A percentile compares a stretch with the other conserved stretches of the same genome.
These are phyloP conservation scores for Temnothorax longispinosus DNA, from an alignment of 1,140 invertebrate genomes.

Conservation along the genomic window DNA sequence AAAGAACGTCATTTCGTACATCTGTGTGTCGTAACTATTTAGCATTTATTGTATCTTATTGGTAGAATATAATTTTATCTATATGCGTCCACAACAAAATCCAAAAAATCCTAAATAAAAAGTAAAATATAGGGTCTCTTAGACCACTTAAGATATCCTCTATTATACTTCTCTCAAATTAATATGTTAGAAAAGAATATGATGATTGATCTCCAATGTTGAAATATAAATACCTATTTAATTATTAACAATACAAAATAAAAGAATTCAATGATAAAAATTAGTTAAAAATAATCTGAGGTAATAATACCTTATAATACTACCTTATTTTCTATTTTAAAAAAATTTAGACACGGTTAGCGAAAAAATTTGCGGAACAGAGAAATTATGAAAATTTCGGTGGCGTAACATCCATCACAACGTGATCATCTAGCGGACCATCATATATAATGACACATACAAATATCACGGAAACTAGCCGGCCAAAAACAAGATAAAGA, in stretches of 20 bases:
- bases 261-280: not conserved
- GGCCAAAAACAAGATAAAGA: slow-evolving; percentile 23
- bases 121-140: not conserved
- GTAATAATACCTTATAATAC: not conserved
- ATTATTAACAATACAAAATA: not conserved
- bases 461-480: slow-evolving; percentile 25
- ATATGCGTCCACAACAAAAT: not conserved
- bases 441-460: not conserved
- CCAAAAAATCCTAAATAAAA: not conserved
- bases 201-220: not conserved
- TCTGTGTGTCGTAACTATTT: not conserved
- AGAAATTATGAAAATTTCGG: not conserved
- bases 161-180: not conserved
- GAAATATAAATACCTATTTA: not conserved
- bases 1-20: slow-evolving; percentile 20
- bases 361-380: not conserved
- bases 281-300: not conserved
- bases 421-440: not conserved
- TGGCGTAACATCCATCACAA: not conserved
- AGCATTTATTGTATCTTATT: not conserved
- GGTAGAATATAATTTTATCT: not conserved
- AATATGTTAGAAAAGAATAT: not conserved
- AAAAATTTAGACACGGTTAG: not conserved
- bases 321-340: not conserved
- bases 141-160: not conserved